Percentiles rank a stretch among this genome's conserved stretches.
Evolutionary conservation across 1,140 invertebrate species (phyloP).

Genomic region (Mesaphorura yosii): DNA sequence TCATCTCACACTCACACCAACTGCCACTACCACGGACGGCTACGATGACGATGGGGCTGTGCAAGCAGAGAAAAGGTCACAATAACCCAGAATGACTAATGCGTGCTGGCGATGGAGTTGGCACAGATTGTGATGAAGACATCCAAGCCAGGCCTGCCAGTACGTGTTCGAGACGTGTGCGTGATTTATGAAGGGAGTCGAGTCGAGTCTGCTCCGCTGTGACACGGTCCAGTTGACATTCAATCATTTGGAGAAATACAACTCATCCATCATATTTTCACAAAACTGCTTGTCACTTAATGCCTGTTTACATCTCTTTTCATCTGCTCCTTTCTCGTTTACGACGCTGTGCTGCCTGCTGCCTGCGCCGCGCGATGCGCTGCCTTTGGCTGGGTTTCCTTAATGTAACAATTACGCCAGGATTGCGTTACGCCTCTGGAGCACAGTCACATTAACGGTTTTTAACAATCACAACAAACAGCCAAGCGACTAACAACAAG

Average conservation of each 20-base stretch:
- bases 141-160: neutral
- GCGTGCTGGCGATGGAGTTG: too few relatives aligned
- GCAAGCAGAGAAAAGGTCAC: too few relatives aligned
- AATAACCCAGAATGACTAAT: too few relatives aligned
- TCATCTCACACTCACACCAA: too few relatives aligned
- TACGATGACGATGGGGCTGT: too few relatives aligned
- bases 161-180: neutral
- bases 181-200: slow-evolving; percentile 11
- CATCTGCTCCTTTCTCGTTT: neutral
- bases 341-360: neutral
- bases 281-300: neutral
- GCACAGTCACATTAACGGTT: neutral
- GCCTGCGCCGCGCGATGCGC: neutral
- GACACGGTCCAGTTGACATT: slow-evolving; percentile 15
- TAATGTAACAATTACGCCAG: neutral
- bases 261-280: slow-evolving; percentile 5
- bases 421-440: neutral
- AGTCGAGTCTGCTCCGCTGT: too few relatives aligned
- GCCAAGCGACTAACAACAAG: neutral
- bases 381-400: too few relatives aligned
- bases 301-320: neutral
- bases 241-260: slow-evolving; percentile 2
- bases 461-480: neutral
- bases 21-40: too few relatives aligned
- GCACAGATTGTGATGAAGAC: too few relatives aligned